Conservation (phyloP, 2,888 invertebrate genomes). For the Nomada lathburiana region DNA sequence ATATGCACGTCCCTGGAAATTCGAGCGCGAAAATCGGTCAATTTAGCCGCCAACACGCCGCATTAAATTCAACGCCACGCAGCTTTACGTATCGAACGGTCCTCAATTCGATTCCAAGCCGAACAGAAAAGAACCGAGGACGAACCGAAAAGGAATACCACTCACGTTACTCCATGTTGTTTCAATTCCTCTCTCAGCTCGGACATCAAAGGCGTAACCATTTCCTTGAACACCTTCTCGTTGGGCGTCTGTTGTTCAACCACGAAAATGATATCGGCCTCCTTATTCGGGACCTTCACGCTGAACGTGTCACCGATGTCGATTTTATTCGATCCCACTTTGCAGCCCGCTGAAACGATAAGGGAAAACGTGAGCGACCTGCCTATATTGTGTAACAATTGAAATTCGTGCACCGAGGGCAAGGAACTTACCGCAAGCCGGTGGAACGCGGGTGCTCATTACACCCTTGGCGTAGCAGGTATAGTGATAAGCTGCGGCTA, state of each 20-base stretch:
- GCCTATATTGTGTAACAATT: background rate
- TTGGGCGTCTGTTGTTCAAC: slow-evolving; percentile 89
- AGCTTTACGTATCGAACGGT: slow-evolving; percentile 49
- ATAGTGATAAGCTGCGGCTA: slow-evolving; percentile 89
- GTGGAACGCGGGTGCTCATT: slow-evolving; percentile 87
- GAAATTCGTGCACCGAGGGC: no score
- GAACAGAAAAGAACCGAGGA: background rate
- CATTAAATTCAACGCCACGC: background rate
- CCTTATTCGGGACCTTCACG: slow-evolving; percentile 88
- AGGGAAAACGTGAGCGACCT: background rate
- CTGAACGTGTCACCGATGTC: slow-evolving; percentile 88
- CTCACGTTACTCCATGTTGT: slow-evolving; percentile 87
- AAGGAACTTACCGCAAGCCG: slow-evolving; percentile 86
- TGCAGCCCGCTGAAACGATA: slow-evolving; percentile 83
- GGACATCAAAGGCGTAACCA: slow-evolving; percentile 87
- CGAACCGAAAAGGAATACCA: slow-evolving; percentile 61
- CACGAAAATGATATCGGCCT: slow-evolving; percentile 92
- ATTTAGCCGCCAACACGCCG: background rate
- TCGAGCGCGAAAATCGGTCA: background rate
- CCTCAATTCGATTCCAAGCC: background rate
- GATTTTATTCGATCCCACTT: slow-evolving; percentile 83
- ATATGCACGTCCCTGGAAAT: slow-evolving; percentile 86
- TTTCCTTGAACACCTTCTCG: slow-evolving; percentile 87
- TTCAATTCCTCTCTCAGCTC: slow-evolving; percentile 87
- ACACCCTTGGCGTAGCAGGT: slow-evolving; percentile 87